Evolutionary conservation across 2,888 invertebrate species (phyloP), one percentile per base, ranked within the genome.

Genomic region (Xestoiulus laeticollis): DNA sequence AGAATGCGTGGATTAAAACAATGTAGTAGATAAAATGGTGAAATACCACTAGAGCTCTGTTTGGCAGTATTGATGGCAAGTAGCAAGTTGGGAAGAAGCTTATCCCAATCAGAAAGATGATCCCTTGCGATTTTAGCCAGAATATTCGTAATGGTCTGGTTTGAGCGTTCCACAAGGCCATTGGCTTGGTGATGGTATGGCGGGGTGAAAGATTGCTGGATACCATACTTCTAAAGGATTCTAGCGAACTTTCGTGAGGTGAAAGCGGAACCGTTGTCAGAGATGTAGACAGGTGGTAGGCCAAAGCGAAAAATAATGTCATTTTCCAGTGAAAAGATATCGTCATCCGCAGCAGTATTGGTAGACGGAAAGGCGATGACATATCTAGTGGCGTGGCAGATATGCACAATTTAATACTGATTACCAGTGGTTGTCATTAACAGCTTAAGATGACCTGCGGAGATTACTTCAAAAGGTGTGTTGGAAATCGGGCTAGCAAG

Each of bases 181-280:
- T 86, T 86, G 32, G 53, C n/a, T n/a, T n/a, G n/a, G n/a, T n/a
- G n/a, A n/a, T n/a, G n/a, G 32, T 86, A 86, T 10, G 86, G 86
- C 10, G 86, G 84, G 1, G 30, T 33, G 1, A 38, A 5, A 1
- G 38, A 19, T 1, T 83, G 84, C 3, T 16, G 19, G 26, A 26
- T 86, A 8, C 59, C 59, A 59, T 48, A 53, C 26, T 59, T 59
- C 1, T 0, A 53, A 8, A 86, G n/a, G 2, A 19, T 6, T 1
- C 38, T 6, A 38, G 38, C 38, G 38, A 38, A 38, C 38, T 38
- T 38, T 6, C 38, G 38, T 38, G 6, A 38, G 6, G 38, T 38
- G 38, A 38, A 38, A 6, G 38, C 38, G 38, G 38, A 38, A 38
- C 38, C 38, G 6, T 38, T 38, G 38, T 38, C 38, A 38, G 38